These are phyloP conservation scores for Saccopteryx leptura DNA, from an alignment of 2,113 vertebrate genomes.

Conservation along the genomic window DNA sequence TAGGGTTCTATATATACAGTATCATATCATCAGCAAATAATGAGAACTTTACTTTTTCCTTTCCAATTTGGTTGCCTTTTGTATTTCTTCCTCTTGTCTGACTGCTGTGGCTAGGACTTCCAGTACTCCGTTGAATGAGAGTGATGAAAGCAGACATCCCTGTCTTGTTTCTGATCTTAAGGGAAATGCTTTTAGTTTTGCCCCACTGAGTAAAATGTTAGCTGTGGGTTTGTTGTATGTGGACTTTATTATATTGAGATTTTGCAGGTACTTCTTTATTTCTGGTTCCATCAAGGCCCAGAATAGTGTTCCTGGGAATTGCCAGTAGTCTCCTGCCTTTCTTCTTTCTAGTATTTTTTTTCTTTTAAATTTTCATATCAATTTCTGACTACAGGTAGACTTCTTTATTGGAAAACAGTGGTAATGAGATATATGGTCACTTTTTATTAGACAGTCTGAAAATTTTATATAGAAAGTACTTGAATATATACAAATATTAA, in stretches of 20 bases:
- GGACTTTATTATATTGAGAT: not conserved
- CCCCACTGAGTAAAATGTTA: too few relatives aligned
- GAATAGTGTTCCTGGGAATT: not conserved
- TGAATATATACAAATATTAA: not conserved
- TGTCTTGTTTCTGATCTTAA: too few relatives aligned
- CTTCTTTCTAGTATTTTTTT: not conserved
- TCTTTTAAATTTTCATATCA: slow-evolving; percentile 28
- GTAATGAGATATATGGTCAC: not conserved
- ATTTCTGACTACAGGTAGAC: not conserved
- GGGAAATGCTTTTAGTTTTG: too few relatives aligned
- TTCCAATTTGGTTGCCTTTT: not conserved
- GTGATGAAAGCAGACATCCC: not conserved
- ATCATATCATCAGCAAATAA: not conserved
- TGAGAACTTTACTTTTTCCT: not conserved
- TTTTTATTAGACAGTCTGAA: not conserved
- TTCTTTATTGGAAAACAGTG: slow-evolving; percentile 12
- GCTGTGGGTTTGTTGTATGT: too few relatives aligned
- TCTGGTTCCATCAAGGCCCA: not conserved
- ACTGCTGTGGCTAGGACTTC: not conserved
- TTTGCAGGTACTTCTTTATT: not conserved
- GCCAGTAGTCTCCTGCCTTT: not conserved
- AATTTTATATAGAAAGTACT: slow-evolving; percentile 16
- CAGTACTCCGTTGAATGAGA: not conserved
- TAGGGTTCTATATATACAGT: not conserved
- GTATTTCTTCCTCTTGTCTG: not conserved